Base-by-base conservation (phyloP, 2,797 vertebrate genomes). In the Notolepis coatsorum region DNA sequence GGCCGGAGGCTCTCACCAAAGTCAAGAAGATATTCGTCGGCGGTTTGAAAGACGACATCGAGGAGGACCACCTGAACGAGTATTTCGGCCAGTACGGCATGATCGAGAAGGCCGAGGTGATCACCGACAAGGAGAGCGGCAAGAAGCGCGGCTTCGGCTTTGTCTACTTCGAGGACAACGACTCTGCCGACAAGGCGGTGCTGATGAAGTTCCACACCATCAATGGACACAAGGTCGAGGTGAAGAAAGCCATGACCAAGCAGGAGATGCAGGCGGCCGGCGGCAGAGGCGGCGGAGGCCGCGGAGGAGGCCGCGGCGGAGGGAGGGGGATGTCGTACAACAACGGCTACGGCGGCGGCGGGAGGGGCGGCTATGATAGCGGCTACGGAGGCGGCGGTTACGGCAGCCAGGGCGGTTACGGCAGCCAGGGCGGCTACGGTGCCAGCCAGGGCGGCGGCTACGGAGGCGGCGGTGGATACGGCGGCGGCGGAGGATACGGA, bases 1-100 rank as follows among this genome's bases (percentile, higher is more conserved):
- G 93, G 6, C 97, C 97, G 0, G 97, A 97, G 17, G 96, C 96
- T 0, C 95, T 98, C 60, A 96, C 97, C 0, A 99, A 99, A 69
- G 97, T 99, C 25, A 99, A 98, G 93, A 99, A 99, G 75, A 96
- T 99, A 21, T 99, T 99, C 42, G 94, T 98, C 7, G 96, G 96
- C 0, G 96, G 96, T 7, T 84, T 98, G 4, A 98, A 97, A 45
- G 96, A 96, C 73, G 96, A 97, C 79, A 94, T 97, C 37, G 95
- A 93, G 7, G 96, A 96, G 68, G 92, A 93, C 6, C 93, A 97
- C 59, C 88, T 98, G 50, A 89, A 84, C 39, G 91, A 95, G 17
- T 95, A 97, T 47, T 97, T 98, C 86, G 93, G 91, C 10, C 94
- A 95, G 86, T 98, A 97, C 48, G 97, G 97, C 2, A 75, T 95